Evolutionary conservation across 2,113 vertebrate genomes (phyloP).

Genomic region (Lichenostomus cassidix): DNA sequence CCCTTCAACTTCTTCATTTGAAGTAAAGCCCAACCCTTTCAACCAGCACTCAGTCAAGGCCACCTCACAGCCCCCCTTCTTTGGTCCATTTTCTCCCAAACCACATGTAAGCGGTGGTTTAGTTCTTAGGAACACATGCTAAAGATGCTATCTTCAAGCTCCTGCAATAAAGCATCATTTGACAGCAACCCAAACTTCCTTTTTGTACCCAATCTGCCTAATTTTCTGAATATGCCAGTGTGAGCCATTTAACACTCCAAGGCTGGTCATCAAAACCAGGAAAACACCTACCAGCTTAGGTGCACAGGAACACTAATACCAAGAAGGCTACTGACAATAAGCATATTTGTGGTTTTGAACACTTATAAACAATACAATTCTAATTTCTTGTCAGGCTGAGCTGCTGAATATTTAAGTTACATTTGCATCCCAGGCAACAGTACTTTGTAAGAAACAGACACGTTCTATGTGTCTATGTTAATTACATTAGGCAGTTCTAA

Average conservation of each 20-base stretch:
- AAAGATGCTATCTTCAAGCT: neutral
- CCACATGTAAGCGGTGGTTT: fast-evolving
- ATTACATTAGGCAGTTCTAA: neutral
- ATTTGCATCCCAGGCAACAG: neutral
- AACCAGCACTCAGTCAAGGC: neutral
- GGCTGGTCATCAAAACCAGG: neutral
- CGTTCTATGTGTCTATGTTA: neutral
- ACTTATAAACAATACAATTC: neutral
- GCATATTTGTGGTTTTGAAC: neutral
- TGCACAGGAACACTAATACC: neutral
- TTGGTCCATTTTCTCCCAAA: neutral
- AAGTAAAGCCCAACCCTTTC: neutral
- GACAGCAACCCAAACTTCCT: neutral
- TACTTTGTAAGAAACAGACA: neutral
- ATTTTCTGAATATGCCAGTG: neutral
- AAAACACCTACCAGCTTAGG: neutral
- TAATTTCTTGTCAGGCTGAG: neutral
- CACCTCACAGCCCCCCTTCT: neutral
- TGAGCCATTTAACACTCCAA: neutral
- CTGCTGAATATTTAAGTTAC: neutral
- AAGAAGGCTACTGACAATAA: neutral
- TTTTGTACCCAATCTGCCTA: neutral
- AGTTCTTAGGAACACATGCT: neutral
- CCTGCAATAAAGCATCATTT: neutral
- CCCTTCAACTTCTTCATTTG: neutral